Conservation (phyloP, 2,113 vertebrate species). For the Bos taurus region ARS-UCD2.0 NC_037333.1:111811501-111812000, state of each 20-base stretch:
- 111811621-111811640: background rate
- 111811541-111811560: background rate
- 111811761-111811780: background rate
- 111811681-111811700: background rate
- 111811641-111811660: background rate
- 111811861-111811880: background rate
- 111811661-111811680: background rate
- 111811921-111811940: fast-evolving
- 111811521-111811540: background rate
- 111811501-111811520: background rate
- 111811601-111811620: background rate
- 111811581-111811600: background rate
- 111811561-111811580: background rate
- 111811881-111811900: background rate
- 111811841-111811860: too few species aligned
- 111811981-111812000: background rate
- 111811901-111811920: background rate
- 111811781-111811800: background rate
- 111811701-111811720: background rate
- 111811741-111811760: background rate
- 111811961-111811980: background rate
- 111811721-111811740: background rate
- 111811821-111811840: background rate
- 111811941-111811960: background rate
- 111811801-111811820: background rate